Conservation (phyloP, 92 coral and sea anemone species). For the Palythoa heliodiscus region DNA sequence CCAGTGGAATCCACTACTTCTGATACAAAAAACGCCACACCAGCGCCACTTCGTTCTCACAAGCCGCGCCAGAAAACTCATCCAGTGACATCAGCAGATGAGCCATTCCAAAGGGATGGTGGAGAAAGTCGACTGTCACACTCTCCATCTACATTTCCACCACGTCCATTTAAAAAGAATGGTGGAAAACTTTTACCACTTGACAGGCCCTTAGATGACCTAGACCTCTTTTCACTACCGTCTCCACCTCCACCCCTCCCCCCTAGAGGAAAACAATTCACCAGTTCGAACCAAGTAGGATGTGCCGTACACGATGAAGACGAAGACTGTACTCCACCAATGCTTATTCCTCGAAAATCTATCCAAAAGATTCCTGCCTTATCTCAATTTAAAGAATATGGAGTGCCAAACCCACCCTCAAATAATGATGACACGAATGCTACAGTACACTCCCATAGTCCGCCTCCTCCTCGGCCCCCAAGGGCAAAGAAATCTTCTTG, state of each 20-base stretch:
- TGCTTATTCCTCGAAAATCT: constrained; percentile 8
- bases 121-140: background rate
- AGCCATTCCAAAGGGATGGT: background rate
- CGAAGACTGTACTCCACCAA: background rate
- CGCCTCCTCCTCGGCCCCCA: constrained; percentile 26
- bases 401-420: background rate
- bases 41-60: constrained; percentile 2
- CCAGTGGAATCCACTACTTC: background rate
- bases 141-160: constrained; percentile 4
- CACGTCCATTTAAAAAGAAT: background rate
- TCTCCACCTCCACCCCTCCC: background rate
- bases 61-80: background rate
- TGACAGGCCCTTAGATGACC: background rate
- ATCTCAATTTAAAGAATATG: background rate
- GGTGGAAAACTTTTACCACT: background rate
- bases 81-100: background rate
- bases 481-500: background rate
- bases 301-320: background rate
- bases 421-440: background rate
- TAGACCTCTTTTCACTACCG: background rate
- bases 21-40: background rate
- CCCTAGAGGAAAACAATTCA: background rate
- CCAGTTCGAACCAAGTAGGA: background rate
- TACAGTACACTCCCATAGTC: background rate
- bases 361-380: background rate